These are phyloP conservation scores for Drosophila pseudoobscura DNA, from an alignment of 1,140 invertebrate species.

Conservation along the genomic window DNA sequence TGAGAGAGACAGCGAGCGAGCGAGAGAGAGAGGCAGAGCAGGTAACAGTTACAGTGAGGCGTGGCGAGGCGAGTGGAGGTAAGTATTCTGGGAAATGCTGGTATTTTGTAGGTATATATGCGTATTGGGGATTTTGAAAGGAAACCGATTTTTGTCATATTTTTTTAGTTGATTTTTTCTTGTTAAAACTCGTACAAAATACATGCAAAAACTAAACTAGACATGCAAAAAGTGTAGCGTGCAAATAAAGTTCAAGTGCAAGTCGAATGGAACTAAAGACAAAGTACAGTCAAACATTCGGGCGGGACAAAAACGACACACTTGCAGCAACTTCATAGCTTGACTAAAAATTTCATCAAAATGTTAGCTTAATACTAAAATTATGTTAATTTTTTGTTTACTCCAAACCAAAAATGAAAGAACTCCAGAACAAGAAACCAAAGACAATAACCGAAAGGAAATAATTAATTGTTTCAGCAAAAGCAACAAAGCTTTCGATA, in stretches of 20 bases:
- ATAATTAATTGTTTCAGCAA: conserved; percentile 45
- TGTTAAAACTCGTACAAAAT: not conserved
- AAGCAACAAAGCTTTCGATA: conserved; percentile 59
- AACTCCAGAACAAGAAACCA: conserved; percentile 26
- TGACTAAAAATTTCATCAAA: conserved; percentile 74
- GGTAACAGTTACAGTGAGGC: conserved; percentile 30
- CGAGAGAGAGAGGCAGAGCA: conserved; percentile 33
- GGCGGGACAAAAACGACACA: conserved; percentile 53
- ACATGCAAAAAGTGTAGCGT: conserved; percentile 36
- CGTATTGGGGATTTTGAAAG: conserved; percentile 65
- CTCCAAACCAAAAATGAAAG: conserved; percentile 12
- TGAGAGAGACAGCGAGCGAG: conserved; percentile 12
- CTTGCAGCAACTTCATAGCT: conserved; percentile 84
- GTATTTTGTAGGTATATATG: conserved; percentile 44
- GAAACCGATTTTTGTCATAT: conserved; percentile 76
- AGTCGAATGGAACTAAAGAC: conserved; percentile 12
- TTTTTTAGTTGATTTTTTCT: conserved; percentile 19
- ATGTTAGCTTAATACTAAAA: conserved; percentile 75
- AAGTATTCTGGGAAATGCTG: conserved; percentile 37
- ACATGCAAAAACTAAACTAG: conserved; percentile 42
- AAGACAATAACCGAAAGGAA: conserved; percentile 39
- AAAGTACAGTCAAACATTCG: conserved; percentile 49
- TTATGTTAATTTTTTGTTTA: conserved; percentile 30
- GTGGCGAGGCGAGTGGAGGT: not conserved
- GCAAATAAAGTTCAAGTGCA: conserved; percentile 31